Conservation (phyloP, 2,113 vertebrate genomes). For the Chauna torquata region DNA sequence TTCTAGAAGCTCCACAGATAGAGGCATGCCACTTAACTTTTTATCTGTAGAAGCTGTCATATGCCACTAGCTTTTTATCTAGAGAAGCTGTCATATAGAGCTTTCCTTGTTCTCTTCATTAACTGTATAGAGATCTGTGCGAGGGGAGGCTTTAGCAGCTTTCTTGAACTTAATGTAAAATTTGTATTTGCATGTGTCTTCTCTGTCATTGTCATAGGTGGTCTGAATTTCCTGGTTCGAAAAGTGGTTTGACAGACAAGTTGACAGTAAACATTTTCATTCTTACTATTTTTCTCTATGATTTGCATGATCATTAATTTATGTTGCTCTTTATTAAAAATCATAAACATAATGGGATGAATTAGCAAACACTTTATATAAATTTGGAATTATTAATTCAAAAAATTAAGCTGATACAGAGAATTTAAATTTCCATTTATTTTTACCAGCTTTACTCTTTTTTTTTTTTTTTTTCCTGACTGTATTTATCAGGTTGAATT, state of each 20-base stretch:
- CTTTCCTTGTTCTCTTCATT: background rate
- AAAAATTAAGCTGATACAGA: background rate
- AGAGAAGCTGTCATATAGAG: background rate
- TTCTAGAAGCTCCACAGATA: background rate
- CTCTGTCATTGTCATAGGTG: background rate
- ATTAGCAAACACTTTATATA: background rate
- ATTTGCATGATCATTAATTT: background rate
- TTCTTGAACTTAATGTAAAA: background rate
- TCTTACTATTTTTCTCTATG: background rate
- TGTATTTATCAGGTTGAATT: background rate
- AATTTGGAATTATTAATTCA: background rate
- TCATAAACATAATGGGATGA: background rate
- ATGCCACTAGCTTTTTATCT: background rate
- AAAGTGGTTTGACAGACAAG: background rate
- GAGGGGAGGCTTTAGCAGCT: background rate
- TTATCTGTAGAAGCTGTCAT: background rate
- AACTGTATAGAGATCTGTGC: background rate
- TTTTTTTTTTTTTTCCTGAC: background rate
- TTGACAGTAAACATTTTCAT: accelerated
- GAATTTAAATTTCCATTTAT: background rate
- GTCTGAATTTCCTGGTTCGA: background rate
- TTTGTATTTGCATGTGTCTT: background rate
- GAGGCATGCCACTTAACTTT: background rate
- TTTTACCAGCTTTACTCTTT: background rate
- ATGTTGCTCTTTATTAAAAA: background rate